Evolutionary conservation across 2,888 invertebrate genomes (phyloP).

Genomic region (Anthoptus insignis): DNA sequence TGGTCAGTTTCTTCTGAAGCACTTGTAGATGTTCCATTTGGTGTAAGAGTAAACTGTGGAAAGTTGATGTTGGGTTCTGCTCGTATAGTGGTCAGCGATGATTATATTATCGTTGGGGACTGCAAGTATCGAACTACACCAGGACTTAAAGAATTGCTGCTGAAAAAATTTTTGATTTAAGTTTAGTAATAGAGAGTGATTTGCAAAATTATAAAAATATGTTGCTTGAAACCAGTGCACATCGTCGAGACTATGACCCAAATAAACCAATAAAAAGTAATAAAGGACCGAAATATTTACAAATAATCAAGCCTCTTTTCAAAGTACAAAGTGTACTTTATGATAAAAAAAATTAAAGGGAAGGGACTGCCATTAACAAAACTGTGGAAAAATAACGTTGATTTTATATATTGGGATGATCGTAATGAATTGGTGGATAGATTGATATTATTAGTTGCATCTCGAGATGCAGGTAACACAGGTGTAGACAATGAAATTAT

Average conservation of each 20-base stretch:
- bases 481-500: conserved; percentile 56
- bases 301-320: conserved; percentile 29
- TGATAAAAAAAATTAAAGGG: conserved; percentile 3
- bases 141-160: conserved; percentile 8
- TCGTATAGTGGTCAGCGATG: not conserved
- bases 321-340: not conserved
- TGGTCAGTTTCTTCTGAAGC: conserved; percentile 5
- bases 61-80: conserved; percentile 9
- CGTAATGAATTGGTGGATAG: conserved; percentile 50
- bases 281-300: conserved; percentile 35
- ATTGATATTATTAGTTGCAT: conserved; percentile 47
- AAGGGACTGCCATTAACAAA: conserved; percentile 39
- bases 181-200: conserved; percentile 12
- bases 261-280: conserved; percentile 38
- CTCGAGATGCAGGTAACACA: conserved; percentile 48
- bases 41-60: conserved; percentile 8
- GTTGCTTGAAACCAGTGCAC: conserved; percentile 35
- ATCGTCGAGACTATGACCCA: conserved; percentile 39
- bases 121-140: conserved; percentile 2
- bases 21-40: conserved; percentile 14
- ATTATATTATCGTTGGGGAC: not conserved
- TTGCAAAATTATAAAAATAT: not conserved
- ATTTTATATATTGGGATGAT: conserved; percentile 48
- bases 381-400: conserved; percentile 31
- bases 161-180: not conserved